Evolutionary conservation across 2,888 invertebrate species (phyloP), one percentile per base, ranked within the genome.

Genomic region (Tuta absoluta): DNA sequence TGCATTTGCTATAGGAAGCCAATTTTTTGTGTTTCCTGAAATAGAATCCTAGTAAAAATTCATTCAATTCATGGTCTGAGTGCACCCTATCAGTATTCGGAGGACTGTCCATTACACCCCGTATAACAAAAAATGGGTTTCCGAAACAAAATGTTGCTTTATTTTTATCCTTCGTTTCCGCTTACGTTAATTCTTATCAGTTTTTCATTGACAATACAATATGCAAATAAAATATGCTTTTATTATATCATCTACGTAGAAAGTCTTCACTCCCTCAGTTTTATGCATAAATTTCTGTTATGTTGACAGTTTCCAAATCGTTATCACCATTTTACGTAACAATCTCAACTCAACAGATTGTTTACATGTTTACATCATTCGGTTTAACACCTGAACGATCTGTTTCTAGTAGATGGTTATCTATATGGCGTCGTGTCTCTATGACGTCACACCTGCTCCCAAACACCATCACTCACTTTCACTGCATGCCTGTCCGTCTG

Each of bases 391-490:
- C 48, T 58, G 11, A 17, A 49, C 58, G 19, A 51, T 58, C 57
- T 56, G 45, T 17, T 62, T 56, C 23, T 51, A 7, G 51, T 56
- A 65, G 48, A 58, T 60, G 51, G 24, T 41, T 51, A 63, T 63
- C 64, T 63, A 17, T 28, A n/a, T 59, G 64, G 33, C 51, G 23
- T 62, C 33, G 17, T 48, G 48, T 19, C 17, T 10, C 17, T 24
- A 12, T 88, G 88, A 86, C 87, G 88, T 88, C 87, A 86, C 72
- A 77, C 78, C 74, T 80, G 85, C 81, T 84, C 82, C 86, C 82
- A 85, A 89, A 89, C 81, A 81, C 78, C 81, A 81, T 79, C 81
- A 72, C 78, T 86, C 86, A 90, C 90, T 90, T 90, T 90, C 90
- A 90, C 90, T 87, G 78, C 80, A 74, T 78, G 82, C 78, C 80